Evolutionary conservation across 2,888 invertebrate genomes (phyloP), one percentile per base, ranked within the genome.

Genomic region (Chrysolina americana): DNA sequence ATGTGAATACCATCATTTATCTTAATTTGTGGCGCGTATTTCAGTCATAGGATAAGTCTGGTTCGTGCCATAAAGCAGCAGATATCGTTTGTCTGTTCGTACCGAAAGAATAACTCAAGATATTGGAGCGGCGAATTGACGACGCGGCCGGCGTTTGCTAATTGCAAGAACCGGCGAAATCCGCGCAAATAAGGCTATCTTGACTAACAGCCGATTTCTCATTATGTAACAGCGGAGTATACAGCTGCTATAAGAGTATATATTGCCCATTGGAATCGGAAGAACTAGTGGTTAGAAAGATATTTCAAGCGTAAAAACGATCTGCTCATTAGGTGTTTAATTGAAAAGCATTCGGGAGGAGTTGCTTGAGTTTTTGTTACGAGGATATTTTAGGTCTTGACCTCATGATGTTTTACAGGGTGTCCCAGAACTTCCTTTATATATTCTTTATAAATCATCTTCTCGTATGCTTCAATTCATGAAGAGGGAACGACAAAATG

Each of bases 21-120:
- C 79, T 79, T 76, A 79, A 79, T 79, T 79, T 79, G 77, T 76
- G 70, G 79, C 71, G 72, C 77, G 75, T 79, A 79, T 79, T 79
- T 79, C 73, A 77, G 74, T 74, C 73, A 77, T 73, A 73, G 81
- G 75, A 78, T 76, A 74, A 76, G 68, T 69, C 76, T 48, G 71
- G 68, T 44, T 72, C 72, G 74, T 74, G 73, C 81, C 81, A 79
- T 84, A 84, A 84, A 84, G 73, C 77, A 81, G 72, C 68, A 81
- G 83, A 84, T 84, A 82, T 82, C 82, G 82, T 82, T 82, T 81
- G 80, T 81, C 79, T 73, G 77, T 68, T 72, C 77, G 73, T 75
- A 77, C 79, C 78, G 80, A 70, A 68, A 74, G 76, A 77, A 81
- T 83, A 83, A 83, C 78, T 81, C 78, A 80, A 79, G 78, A 83